Evolutionary conservation across 2,113 vertebrate species (phyloP), one percentile per base, ranked within the genome.

Genomic region (Pangasianodon hypophthalmus): DNA sequence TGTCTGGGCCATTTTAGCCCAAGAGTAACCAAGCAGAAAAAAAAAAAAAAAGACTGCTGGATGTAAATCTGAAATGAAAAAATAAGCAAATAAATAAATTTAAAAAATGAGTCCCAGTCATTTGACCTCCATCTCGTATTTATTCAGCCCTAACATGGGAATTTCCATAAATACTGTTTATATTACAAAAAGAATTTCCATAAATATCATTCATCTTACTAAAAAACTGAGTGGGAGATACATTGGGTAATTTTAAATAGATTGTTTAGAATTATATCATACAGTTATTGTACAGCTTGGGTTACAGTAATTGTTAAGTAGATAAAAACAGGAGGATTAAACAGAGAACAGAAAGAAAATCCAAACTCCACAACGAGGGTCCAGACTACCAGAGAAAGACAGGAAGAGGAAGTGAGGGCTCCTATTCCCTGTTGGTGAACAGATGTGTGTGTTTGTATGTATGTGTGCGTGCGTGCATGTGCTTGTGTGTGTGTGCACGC

Each of bases 371-470:
- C n/a, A 83, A 67, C 13, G 56, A 29, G 56, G 6, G 29, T 32
- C 37, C 88, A 79, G 58, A 85, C 83, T 32, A 26, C n/a, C 56
- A 80, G 37, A 90, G 60, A 69, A 50, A 69, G 54, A 71, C 60
- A 41, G n/a, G 50, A 56, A 79, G 64, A 87, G 88, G 62, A 62
- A 88, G 83, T 56, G 37, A 37, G 84, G 81, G 44, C 67, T 73
- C 84, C 16, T 26, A 14, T 90, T 67, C 87, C 67, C 64, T 75
- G 75, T 58, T 50, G 79, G 69, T 54, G 80, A 86, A 73, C 79
- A 91, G 82, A 77, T 88, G 91, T 90, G 2, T 85, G 46, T 46
- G 86, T 67, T 1, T 54, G 79, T 81, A 21, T 41, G 60, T 86
- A 79, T 32, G 44, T 5, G 41, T 8, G 29, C n/a, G 73, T 29